These are phyloP conservation scores for Tauraco erythrolophus DNA, from an alignment of 2,113 vertebrate genomes.

Conservation along the genomic window DNA sequence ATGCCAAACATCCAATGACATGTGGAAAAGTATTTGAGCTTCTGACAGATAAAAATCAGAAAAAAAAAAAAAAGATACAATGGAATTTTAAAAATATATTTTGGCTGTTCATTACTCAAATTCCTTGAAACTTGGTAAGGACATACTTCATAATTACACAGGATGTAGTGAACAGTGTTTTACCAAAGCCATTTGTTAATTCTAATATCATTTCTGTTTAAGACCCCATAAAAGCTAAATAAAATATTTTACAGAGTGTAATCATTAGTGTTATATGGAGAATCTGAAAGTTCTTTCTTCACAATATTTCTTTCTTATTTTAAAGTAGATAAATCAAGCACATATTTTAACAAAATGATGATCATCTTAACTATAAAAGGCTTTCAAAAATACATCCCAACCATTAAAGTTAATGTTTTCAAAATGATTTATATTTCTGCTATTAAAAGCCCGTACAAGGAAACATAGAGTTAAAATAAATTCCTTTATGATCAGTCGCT, in stretches of 20 bases:
- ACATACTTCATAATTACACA: neutral
- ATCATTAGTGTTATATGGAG: neutral
- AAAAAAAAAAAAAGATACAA: neutral
- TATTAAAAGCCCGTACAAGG: constrained; percentile 32
- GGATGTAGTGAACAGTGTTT: neutral
- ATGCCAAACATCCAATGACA: neutral
- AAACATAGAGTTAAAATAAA: constrained; percentile 69
- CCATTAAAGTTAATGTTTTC: constrained; percentile 29
- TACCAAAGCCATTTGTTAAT: neutral
- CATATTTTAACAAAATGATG: constrained; percentile 35
- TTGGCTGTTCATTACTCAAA: neutral
- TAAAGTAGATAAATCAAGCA: constrained; percentile 24
- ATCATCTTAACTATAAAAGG: constrained; percentile 35
- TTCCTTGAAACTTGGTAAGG: neutral
- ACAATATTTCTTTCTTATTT: neutral
- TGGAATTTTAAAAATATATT: neutral
- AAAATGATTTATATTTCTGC: constrained; percentile 50
- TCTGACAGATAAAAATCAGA: neutral
- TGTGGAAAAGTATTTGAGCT: neutral
- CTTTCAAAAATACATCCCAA: constrained; percentile 31
- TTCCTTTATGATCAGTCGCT: constrained; percentile 52
- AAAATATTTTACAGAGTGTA: neutral
- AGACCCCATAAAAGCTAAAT: neutral
- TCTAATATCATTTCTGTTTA: neutral
- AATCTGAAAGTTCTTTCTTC: neutral